Percentiles rank a stretch among this genome's conserved stretches.
Conservation (phyloP, 2,113 vertebrate species). For the Neodon shergylaensis region DNA sequence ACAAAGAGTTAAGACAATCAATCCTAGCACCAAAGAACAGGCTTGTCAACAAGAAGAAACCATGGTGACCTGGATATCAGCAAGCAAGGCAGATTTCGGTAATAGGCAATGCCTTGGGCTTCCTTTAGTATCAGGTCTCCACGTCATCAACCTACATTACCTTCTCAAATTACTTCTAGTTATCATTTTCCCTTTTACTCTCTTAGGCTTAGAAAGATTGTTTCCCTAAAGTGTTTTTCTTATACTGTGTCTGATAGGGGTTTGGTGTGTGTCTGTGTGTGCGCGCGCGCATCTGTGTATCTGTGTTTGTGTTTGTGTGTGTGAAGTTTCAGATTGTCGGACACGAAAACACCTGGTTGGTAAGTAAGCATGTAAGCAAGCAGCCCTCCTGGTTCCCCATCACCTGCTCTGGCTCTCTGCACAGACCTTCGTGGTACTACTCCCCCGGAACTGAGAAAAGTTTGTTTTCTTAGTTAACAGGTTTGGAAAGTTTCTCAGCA, state of each 20-base stretch:
- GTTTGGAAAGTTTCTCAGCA: neutral
- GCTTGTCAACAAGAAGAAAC: slow-evolving; percentile 51
- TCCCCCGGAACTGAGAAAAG: neutral
- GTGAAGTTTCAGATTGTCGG: neutral
- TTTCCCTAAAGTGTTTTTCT: slow-evolving; percentile 56
- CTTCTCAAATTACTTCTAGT: slow-evolving; percentile 54
- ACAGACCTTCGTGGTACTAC: neutral
- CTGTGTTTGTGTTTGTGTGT: neutral
- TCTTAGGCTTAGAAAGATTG: neutral
- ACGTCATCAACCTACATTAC: neutral
- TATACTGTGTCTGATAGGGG: neutral
- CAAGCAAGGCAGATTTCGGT: neutral
- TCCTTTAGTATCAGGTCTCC: slow-evolving; percentile 25
- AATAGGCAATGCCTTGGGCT: neutral
- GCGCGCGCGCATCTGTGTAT: too few species aligned
- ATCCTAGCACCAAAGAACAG: neutral
- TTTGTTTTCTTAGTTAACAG: neutral
- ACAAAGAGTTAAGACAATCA: slow-evolving; percentile 25
- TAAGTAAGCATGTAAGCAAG: slow-evolving; percentile 14
- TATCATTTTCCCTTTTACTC: slow-evolving; percentile 55
- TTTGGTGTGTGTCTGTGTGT: too few species aligned
- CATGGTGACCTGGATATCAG: neutral
- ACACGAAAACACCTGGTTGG: neutral
- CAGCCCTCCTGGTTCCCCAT: neutral
- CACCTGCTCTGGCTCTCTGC: neutral